Conservation (phyloP, 2,888 invertebrate species). For the Drosophila leonis region DNA sequence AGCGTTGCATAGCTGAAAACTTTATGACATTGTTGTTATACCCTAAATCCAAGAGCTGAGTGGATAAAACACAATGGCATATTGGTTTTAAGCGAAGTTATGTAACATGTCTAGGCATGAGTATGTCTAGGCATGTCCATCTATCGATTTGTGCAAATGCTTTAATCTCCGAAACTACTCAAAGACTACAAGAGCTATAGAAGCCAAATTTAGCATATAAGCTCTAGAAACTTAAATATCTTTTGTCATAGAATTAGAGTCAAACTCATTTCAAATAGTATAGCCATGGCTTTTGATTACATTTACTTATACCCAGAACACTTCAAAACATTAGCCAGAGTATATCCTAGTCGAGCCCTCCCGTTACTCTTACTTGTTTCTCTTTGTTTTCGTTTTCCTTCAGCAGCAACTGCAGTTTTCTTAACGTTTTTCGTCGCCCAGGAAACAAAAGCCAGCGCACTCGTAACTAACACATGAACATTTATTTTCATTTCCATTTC, state of each 20-base stretch:
- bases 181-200: no score
- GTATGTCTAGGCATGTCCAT: no score
- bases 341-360: not conserved
- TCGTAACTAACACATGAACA: conserved; percentile 60
- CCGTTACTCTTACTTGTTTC: not conserved
- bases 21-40: conserved; percentile 38
- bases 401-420: conserved; percentile 51
- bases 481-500: conserved; percentile 67
- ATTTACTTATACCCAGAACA: no score
- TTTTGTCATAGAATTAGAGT: no score
- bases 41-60: not conserved
- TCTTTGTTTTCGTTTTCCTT: conserved; percentile 20
- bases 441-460: conserved; percentile 52
- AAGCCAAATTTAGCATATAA: no score
- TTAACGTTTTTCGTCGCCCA: conserved; percentile 59
- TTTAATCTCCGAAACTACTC: no score
- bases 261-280: no score
- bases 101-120: not conserved
- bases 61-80: not conserved
- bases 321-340: not conserved
- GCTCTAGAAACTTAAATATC: no score
- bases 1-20: conserved; percentile 44
- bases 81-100: not conserved
- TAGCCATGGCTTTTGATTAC: no score
- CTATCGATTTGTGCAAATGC: no score